Percentiles rank a stretch among this genome's conserved stretches.
These are phyloP conservation scores for Acipenser ruthenus DNA, from an alignment of 2,797 vertebrate genomes.

Conservation along the genomic window DNA sequence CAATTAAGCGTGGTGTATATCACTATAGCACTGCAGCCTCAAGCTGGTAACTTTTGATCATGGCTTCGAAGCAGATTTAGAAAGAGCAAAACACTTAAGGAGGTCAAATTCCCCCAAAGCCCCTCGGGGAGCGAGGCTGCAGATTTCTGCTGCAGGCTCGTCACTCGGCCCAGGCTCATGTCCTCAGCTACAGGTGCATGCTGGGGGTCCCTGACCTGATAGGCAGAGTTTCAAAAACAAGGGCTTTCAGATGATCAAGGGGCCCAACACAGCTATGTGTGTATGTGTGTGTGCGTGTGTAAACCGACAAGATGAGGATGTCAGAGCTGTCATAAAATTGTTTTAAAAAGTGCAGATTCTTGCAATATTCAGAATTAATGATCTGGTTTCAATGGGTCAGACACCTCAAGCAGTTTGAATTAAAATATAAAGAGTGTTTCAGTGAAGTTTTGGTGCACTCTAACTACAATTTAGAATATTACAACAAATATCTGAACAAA, in stretches of 20 bases:
- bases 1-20: too few species aligned
- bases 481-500: too few species aligned
- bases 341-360: too few species aligned
- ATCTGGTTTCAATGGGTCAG: too few species aligned
- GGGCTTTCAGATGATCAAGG: conserved; percentile 31
- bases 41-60: neutral
- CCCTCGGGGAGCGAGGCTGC: conserved; percentile 8
- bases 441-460: too few species aligned
- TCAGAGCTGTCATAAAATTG: too few species aligned
- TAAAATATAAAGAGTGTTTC: too few species aligned
- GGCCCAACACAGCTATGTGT: conserved; percentile 24
- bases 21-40: neutral
- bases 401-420: too few species aligned
- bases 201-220: conserved; percentile 36
- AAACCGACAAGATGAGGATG: too few species aligned
- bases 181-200: conserved; percentile 46
- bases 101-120: conserved; percentile 36
- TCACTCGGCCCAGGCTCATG: conserved; percentile 1
- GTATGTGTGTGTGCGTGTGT: conserved; percentile 8
- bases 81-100: conserved; percentile 24
- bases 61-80: neutral
- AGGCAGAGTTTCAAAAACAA: conserved; percentile 56
- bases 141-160: conserved; percentile 16
- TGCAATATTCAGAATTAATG: too few species aligned
- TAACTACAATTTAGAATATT: too few species aligned